A percentile compares a stretch with the other conserved stretches of the same genome.
Conservation (phyloP, 2,797 vertebrate species). For the Danio aesculapii region DNA sequence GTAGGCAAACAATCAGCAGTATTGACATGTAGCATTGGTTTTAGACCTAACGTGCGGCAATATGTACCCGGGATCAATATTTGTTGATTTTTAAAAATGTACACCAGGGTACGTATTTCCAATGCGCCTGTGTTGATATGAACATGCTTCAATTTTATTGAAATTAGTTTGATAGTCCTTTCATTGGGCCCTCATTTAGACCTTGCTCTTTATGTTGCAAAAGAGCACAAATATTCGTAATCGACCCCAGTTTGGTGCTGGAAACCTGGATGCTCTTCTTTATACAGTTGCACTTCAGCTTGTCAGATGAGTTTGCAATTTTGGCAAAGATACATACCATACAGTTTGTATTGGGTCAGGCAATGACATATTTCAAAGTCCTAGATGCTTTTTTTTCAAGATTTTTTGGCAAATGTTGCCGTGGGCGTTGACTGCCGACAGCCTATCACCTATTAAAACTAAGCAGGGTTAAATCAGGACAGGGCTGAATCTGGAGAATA, state of each 20-base stretch:
- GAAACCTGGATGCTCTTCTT: too few relatives aligned
- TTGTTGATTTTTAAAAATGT: too few relatives aligned
- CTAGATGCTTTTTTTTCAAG: not conserved
- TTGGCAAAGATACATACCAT: not conserved
- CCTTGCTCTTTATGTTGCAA: not conserved
- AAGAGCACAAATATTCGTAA: not conserved
- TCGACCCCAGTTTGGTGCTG: too few relatives aligned
- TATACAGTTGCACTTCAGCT: not conserved
- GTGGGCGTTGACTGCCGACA: not conserved
- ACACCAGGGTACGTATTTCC: too few relatives aligned
- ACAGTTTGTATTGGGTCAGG: not conserved
- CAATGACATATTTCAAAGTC: conserved; percentile 22
- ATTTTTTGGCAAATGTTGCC: conserved; percentile 11
- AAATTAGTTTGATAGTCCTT: not conserved
- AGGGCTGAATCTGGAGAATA: not conserved
- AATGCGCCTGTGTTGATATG: not conserved
- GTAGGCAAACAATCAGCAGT: too few relatives aligned
- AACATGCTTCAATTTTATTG: not conserved
- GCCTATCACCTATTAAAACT: conserved; percentile 19
- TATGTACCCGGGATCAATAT: too few relatives aligned
- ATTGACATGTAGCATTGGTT: too few relatives aligned
- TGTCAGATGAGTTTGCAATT: not conserved
- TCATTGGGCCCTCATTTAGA: conserved; percentile 8
- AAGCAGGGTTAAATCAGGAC: conserved; percentile 2
- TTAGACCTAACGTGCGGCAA: too few relatives aligned